Base-by-base conservation (phyloP, 2,113 vertebrate genomes). In the Crotalus tigris region DNA sequence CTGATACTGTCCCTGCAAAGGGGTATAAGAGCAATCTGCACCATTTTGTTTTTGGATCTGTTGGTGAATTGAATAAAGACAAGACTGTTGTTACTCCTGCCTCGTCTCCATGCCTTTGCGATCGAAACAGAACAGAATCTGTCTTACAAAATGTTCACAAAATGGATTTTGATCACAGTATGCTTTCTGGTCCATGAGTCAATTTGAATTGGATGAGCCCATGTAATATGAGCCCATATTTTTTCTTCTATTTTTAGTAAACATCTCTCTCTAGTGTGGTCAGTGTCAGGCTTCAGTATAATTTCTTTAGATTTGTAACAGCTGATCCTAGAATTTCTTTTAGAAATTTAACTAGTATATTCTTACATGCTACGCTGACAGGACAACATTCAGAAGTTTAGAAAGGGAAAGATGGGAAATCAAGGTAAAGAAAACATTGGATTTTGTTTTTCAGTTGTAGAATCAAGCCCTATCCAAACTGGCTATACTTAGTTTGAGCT, bases 381-480 rank as follows among this genome's bases (percentile, higher is more conserved):
- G 89, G 90, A 92, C n/a, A 92, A 58, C 85, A 8, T 29, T 92
- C 29, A 89, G 49, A 92, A 54, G 12, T 89, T 85, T 87, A 53
- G 33, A 90, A 39, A 3, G 5, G 3, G 1, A 44, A 93, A 11
- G 85, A 49, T 49, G 85, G 19, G 19, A 46, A 95, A 93, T 90
- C 44, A 10, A 87, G 21, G 4, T 91, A 96, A 91, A 91, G 92
- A 91, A 93, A 95, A 94, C 0, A 15, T 58, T 46, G 29, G 26
- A 91, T 33, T 91, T 93, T 94, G 89, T 92, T 88, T 94, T 58
- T 90, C 89, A 69, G 17, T 46, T 90, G 94, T 93, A 95, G 93
- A 85, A 26, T 39, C n/a, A 54, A 29, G 1, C 49, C 61, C 33
- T 24, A 53, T 91, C 85, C 54, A 58, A 61, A 21, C 0, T 53